A percentile compares a stretch with the other conserved stretches of the same genome.
phyloP scores from a whole-genome alignment of 1,140 invertebrate genomes.

The Leucophenga varia region DNA sequence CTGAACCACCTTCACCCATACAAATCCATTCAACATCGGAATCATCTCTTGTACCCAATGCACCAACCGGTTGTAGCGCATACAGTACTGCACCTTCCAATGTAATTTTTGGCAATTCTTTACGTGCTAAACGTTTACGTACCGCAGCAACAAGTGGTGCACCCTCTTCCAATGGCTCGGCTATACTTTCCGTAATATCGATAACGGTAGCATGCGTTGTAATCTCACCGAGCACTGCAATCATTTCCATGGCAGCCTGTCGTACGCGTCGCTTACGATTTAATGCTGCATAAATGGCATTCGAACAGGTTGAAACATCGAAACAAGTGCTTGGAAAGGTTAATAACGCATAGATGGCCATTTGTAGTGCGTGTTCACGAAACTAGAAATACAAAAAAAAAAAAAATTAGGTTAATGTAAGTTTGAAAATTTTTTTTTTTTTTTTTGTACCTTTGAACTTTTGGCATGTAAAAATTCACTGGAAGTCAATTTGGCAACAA shows the following conservation, averaged over 20 bases:
- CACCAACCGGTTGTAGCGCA: constrained; percentile 54
- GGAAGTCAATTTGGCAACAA: constrained; percentile 65
- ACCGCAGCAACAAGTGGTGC: constrained; percentile 59
- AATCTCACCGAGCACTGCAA: constrained; percentile 76
- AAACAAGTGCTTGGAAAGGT: constrained; percentile 81
- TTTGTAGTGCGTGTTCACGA: constrained; percentile 75
- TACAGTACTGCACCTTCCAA: constrained; percentile 71
- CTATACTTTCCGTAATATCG: constrained; percentile 57
- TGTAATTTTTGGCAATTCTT: constrained; percentile 66
- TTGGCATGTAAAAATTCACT: constrained; percentile 66
- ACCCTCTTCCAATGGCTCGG: constrained; percentile 52
- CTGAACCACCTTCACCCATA: constrained; percentile 63
- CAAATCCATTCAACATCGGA: constrained; percentile 74
- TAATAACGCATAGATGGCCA: constrained; percentile 73
- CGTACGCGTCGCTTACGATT: constrained; percentile 74
- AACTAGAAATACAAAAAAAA: constrained; percentile 57
- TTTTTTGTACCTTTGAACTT: constrained; percentile 61
- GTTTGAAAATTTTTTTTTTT: not conserved
- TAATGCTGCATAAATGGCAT: constrained; percentile 62
- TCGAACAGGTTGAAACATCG: constrained; percentile 64
- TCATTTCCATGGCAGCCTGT: constrained; percentile 77
- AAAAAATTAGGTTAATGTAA: not conserved
- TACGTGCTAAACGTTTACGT: constrained; percentile 62
- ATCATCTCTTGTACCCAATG: constrained; percentile 36
- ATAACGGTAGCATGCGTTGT: constrained; percentile 62